Percentiles rank a stretch among this genome's conserved stretches.
These are phyloP conservation scores for Hylaeus volcanicus DNA, from an alignment of 1,140 invertebrate genomes.

Conservation along the genomic window DNA sequence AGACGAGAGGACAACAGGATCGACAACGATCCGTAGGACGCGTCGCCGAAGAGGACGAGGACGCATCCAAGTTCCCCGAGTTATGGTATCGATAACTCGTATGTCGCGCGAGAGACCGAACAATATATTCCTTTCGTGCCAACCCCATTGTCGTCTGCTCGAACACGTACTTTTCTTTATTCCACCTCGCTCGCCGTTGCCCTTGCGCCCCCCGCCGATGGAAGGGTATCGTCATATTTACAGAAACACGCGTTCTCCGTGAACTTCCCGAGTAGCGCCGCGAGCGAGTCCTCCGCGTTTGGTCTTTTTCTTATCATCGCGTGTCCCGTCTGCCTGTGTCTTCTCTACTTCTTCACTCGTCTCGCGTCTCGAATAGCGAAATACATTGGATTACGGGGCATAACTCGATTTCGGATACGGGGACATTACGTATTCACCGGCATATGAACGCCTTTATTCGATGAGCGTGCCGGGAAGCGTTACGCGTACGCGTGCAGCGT, in stretches of 20 bases:
- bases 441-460: slow-evolving; percentile 10
- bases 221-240: slow-evolving; percentile 39
- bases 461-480: background rate
- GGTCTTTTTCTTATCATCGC: background rate
- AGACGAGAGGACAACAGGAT: slow-evolving; percentile 24
- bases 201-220: background rate
- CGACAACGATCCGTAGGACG: slow-evolving; percentile 22
- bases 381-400: slow-evolving; percentile 45
- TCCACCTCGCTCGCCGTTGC: background rate
- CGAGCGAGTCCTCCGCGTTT: slow-evolving; percentile 4
- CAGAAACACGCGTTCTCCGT: slow-evolving; percentile 18
- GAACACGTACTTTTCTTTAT: slow-evolving; percentile 39
- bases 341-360: slow-evolving; percentile 1
- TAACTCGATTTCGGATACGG: slow-evolving; percentile 34
- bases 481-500: background rate
- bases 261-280: slow-evolving; percentile 1
- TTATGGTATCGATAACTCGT: slow-evolving; percentile 67
- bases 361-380: slow-evolving; percentile 18
- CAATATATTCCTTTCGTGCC: slow-evolving; percentile 41
- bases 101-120: slow-evolving; percentile 38
- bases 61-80: slow-evolving; percentile 55
- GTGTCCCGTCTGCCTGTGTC: background rate
- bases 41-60: slow-evolving; percentile 14
- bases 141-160: slow-evolving; percentile 15
- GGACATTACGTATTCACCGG: slow-evolving; percentile 3